Evolutionary conservation across 2,888 invertebrate species (phyloP), one percentile per base, ranked within the genome.

Genomic region (Idaea aversata): DNA sequence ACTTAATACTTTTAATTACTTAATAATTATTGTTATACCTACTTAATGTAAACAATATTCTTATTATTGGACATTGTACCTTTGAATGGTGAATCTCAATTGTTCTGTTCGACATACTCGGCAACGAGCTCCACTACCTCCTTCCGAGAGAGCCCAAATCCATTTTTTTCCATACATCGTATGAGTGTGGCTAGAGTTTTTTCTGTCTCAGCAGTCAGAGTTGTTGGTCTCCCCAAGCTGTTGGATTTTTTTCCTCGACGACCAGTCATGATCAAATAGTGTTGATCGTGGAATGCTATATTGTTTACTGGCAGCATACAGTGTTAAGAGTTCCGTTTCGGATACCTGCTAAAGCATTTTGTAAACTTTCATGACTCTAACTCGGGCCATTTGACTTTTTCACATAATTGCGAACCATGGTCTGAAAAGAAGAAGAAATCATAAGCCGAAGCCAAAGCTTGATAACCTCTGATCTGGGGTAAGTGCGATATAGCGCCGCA

Each of bases 111-210:
- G n/a, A n/a, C n/a, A n/a, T n/a, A n/a, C n/a, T n/a, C n/a, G n/a
- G n/a, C n/a, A n/a, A n/a, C n/a, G n/a, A n/a, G n/a, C n/a, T n/a
- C n/a, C n/a, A n/a, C n/a, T n/a, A 63, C 65, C 63, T 72, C 68
- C 16, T 72, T 61, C 15, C 66, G 65, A 7, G 70, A 59, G 36
- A 72, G 67, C 10, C 71, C 70, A 57, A 68, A 72, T 7, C 70
- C 68, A 16, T 68, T 59, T 59, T 72, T 72, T 63, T 72, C 68
- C 66, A 72, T 70, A 64, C 0, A 62, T 63, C 10, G 69, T 62
- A 62, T 69, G 62, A 61, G 61, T 13, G 25, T 25, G 25, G 70
- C 68, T 36, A 72, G 62, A 38, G 47, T 67, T 25, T n/a, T 35
- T 57, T 70, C 70, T 59, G 62, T 61, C 63, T 70, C 61, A 25